Base-by-base conservation (phyloP, 2,888 invertebrate species). In the Cosmia trapezina region DNA sequence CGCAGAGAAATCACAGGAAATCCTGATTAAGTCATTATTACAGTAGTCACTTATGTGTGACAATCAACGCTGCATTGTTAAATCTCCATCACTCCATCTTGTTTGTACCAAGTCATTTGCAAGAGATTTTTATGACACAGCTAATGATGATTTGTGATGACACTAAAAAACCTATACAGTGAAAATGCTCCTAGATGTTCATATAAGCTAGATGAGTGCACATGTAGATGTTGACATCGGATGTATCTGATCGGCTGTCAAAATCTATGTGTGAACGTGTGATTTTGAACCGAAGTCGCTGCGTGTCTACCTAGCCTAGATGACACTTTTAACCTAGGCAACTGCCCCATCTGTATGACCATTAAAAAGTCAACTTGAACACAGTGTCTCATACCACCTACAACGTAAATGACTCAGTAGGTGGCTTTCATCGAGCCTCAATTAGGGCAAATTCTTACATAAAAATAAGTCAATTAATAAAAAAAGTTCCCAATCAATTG, bases 21-120 rank as follows among this genome's bases (percentile, higher is more conserved):
- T 82, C 76, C 86, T 91, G 93, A 95, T 94, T 93, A 92, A 94
- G 93, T 90, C 92, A 94, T 95, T 81, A 83, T 28, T 22, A 11
- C 51, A 33, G 22, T 45, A 41, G 62, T 3, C 37, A 11, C 53
- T 88, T 83, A 89, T 86, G 87, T 87, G 87, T 88, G 84, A 88
- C 84, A 84, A 88, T 89, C 87, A 87, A 87, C 87, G 86, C 84
- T 0, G 62, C 70, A 79, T 79, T 76, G 74, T 76, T 81, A 75
- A 80, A 78, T 82, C 43, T 28, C 22, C 69, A 54, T 70, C 53
- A 53, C 22, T 33, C 28, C 33, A 70, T 73, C 43, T 76, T 59
- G 63, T 72, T 70, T 57, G 61, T 49, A 43, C 51, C 11, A 12
- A 45, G 59, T 47, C 33, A 72, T 67, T 80, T 57, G 47, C 22